Base-by-base conservation (phyloP, 2,113 vertebrate genomes). In the Calidris pygmaea region DNA sequence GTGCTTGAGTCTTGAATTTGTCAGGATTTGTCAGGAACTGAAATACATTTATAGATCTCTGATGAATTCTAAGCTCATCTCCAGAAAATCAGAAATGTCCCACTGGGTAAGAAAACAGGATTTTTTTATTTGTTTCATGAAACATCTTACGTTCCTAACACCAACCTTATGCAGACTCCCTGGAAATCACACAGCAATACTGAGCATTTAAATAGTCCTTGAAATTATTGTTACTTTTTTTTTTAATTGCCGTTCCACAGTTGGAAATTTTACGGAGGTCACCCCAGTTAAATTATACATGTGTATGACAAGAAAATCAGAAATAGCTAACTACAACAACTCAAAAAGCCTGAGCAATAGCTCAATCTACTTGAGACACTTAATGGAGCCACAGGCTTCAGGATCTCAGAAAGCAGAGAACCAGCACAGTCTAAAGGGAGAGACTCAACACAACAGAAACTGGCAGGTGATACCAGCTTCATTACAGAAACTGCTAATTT, bases 261-360 rank as follows among this genome's bases (percentile, higher is more conserved):
- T 53, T 83, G 66, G 83, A 93, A 95, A 75, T 68, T 76, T 78
- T 67, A 67, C 39, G 60, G 84, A 94, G 86, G 68, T 94, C 72
- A 93, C 43, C 23, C 45, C 45, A 3, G 7, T 84, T 90, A 87
- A 78, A 92, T 90, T 78, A 78, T 58, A 66, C 14, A 24, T 34
- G 22, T 35, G 47, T 71, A 29, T 95, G 89, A 74, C 67, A 91
- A 66, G 63, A 87, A 74, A 93, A 84, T 21, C 37, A 76, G 62
- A 79, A 82, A 77, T 6, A 87, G 9, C 19, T 72, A 65, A 72
- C 62, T 66, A 39, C 13, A 90, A 6, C 34, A 93, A 73, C 37
- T 60, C 13, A 72, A 67, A 78, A 78, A 62, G 29, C 0, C 22
- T 17, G 29, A 37, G 19, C 48, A 93, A 90, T 35, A 74, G 56